Evolutionary conservation across 2,113 vertebrate genomes (phyloP), one percentile per base, ranked within the genome.

Genomic region (Paracyprichromis sp.): DNA sequence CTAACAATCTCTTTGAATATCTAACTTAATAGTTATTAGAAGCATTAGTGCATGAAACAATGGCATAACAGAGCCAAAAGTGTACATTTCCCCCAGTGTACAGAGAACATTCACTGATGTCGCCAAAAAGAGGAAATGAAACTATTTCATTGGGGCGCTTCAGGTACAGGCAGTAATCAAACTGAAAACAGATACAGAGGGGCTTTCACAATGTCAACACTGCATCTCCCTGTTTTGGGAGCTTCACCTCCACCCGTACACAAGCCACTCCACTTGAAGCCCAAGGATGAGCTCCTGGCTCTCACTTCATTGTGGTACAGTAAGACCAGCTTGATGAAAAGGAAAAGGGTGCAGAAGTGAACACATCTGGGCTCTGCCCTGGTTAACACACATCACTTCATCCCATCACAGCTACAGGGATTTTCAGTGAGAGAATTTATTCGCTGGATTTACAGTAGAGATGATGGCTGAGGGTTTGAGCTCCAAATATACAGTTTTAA

Each of bases 1-100:
- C 97, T 97, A 97, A 97, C 96, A 96, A 96, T 96, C 96, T 97
- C 86, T 89, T 61, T 76, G 24, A 95, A 95, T 95, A 92, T 96
- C 95, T 96, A 92, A 95, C 96, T 95, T 90, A 96, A 69, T 56
- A 38, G 71, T 84, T 76, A 86, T 86, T 73, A 84, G 83, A 87
- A 85, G 85, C 83, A 40, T 45, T 81, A 96, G 97, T 83, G 83
- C 61, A 26, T 24, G 16, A 26, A 59, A 57, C 47, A 54, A 59
- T 31, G 56, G 47, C n/a, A 26, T 31, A 31, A 34, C 8, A 29
- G 56, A 80, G 80, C 63, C 43, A 57, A 56, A 59, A 61, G 24
- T 50, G 38, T 36, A 79, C 66, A 47, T 81, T 47, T 78, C 7
- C 19, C 81, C 19, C 79, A 69, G 59, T 63, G 59, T 52, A 80